These are phyloP conservation scores for Chirona hameri DNA, from an alignment of 2,888 invertebrate genomes.

Conservation along the genomic window DNA sequence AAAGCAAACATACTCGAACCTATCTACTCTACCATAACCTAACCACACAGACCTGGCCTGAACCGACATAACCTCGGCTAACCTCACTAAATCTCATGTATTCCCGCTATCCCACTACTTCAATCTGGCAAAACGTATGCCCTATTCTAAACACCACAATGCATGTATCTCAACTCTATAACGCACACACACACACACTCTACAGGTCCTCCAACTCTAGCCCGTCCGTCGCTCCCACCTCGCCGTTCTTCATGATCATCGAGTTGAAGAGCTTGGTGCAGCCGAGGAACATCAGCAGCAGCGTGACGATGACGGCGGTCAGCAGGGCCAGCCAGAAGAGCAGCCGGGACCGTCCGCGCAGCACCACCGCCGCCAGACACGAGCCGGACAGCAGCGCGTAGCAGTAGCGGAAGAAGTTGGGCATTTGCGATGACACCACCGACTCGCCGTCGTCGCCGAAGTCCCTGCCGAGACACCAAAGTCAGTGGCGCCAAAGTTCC, in stretches of 20 bases:
- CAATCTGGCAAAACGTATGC: too few species aligned
- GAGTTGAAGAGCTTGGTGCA: background rate
- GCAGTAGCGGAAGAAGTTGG: background rate
- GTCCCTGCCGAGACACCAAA: background rate
- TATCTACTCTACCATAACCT: too few species aligned
- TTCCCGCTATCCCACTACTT: too few species aligned
- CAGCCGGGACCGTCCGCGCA: background rate
- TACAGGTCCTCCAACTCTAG: too few species aligned
- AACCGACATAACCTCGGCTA: too few species aligned
- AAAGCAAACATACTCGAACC: too few species aligned
- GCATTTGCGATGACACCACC: background rate
- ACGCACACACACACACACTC: too few species aligned
- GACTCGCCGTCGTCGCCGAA: slow-evolving; percentile 1
- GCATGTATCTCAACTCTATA: too few species aligned
- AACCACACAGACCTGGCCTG: too few species aligned
- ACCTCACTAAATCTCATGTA: too few species aligned
- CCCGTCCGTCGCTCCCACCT: background rate
- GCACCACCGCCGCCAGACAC: background rate
- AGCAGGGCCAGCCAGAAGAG: background rate
- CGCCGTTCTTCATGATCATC: background rate
- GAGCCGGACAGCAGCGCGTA: background rate
- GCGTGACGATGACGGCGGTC: background rate
- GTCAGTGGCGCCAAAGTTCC: too few species aligned
- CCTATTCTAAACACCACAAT: too few species aligned
- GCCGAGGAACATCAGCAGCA: background rate